Percentiles rank a stretch among this genome's conserved stretches.
Evolutionary conservation across 2,888 invertebrate species (phyloP).

Genomic region (Euplexia lucipara): DNA sequence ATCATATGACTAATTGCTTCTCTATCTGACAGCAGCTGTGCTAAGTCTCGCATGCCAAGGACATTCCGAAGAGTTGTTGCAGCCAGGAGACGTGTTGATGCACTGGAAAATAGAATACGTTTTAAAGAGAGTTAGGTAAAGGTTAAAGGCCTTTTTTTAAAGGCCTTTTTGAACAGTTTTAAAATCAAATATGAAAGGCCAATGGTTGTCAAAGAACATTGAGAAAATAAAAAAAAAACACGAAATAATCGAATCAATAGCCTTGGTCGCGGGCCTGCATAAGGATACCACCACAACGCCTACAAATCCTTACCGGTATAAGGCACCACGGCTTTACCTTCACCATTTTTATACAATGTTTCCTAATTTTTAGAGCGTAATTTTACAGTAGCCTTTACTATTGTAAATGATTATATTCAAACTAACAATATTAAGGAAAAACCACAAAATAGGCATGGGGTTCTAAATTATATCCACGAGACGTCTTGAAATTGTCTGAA

Average conservation of each 20-base stretch:
- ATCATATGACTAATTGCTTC: slow-evolving; percentile 98
- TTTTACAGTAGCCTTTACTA: too few relatives aligned
- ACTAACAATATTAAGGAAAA: background rate
- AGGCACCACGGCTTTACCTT: too few relatives aligned
- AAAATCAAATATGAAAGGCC: too few relatives aligned
- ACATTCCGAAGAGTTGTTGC: slow-evolving; percentile 97
- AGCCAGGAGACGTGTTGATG: slow-evolving; percentile 95
- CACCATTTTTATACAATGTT: too few relatives aligned
- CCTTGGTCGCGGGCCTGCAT: too few relatives aligned
- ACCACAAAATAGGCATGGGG: background rate
- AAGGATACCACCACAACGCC: too few relatives aligned
- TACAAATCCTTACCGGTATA: too few relatives aligned
- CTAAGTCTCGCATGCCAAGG: slow-evolving; percentile 97
- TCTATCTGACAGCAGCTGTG: slow-evolving; percentile 97
- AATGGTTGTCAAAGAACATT: background rate
- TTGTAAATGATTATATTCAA: background rate
- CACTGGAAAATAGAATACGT: slow-evolving; percentile 86
- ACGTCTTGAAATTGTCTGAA: background rate
- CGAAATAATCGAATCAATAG: too few relatives aligned
- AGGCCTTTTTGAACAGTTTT: background rate
- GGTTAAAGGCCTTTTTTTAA: background rate
- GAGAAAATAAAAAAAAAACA: too few relatives aligned
- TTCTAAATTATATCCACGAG: background rate
- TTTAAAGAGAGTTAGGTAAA: slow-evolving; percentile 1
- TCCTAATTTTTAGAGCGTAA: too few relatives aligned